A percentile compares a stretch with the other conserved stretches of the same genome.
Conservation (phyloP, 2,888 invertebrate genomes). For the Protophormia terraenovae region DNA sequence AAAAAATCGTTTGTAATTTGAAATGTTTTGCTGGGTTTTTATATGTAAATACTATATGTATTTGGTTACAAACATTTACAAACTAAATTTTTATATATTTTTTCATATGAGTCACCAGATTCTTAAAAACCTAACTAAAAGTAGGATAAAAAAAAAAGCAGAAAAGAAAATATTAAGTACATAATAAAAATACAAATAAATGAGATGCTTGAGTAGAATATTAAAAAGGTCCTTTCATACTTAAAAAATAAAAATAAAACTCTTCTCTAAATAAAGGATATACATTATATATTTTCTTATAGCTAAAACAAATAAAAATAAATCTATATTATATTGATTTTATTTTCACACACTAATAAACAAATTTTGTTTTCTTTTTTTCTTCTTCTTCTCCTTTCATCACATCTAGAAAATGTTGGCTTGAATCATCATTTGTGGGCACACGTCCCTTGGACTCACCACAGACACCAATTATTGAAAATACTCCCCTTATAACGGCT, state of each 20-base stretch:
- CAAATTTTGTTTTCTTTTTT: neutral
- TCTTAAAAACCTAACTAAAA: neutral
- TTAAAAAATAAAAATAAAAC: neutral
- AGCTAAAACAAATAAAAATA: neutral
- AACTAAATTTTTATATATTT: neutral
- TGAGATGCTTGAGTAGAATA: slow-evolving; percentile 29
- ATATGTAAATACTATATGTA: neutral
- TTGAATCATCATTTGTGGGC: slow-evolving; percentile 95
- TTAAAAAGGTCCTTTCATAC: neutral
- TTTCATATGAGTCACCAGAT: slow-evolving; percentile 35
- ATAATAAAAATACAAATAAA: slow-evolving; percentile 40
- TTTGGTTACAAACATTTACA: neutral
- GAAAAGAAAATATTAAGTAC: slow-evolving; percentile 7
- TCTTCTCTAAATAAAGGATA: neutral
- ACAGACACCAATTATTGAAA: slow-evolving; percentile 88
- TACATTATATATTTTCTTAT: neutral
- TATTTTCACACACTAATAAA: neutral
- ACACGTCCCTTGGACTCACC: slow-evolving; percentile 93
- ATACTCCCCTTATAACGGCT: slow-evolving; percentile 71
- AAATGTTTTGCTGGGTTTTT: neutral
- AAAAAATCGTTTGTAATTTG: neutral
- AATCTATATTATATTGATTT: slow-evolving; percentile 40
- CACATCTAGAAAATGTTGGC: slow-evolving; percentile 86
- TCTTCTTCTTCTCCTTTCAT: neutral
- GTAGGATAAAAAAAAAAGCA: neutral